These are phyloP conservation scores for Drosophila parvula DNA, from an alignment of 1,140 invertebrate genomes.

Conservation along the genomic window DNA sequence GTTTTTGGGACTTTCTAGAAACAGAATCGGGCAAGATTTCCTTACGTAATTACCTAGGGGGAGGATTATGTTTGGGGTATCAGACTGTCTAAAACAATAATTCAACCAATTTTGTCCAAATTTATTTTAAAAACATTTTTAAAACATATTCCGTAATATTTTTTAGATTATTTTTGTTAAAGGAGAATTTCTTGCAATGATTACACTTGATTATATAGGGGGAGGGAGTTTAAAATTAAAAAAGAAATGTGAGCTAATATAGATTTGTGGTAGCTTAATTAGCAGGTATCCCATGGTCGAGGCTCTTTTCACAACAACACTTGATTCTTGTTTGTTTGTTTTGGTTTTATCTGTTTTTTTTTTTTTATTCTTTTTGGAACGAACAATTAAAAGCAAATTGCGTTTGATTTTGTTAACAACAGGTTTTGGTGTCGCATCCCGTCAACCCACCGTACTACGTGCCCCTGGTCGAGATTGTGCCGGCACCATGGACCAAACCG, in stretches of 20 bases:
- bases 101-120: too few relatives aligned
- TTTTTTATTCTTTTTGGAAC: not conserved
- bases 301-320: not conserved
- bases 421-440: conserved; percentile 90
- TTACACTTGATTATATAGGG: too few relatives aligned
- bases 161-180: too few relatives aligned
- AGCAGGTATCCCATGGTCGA: not conserved
- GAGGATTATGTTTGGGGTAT: too few relatives aligned
- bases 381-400: conserved; percentile 6
- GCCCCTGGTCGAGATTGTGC: conserved; percentile 96
- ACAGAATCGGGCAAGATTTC: too few relatives aligned
- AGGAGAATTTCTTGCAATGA: too few relatives aligned
- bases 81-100: too few relatives aligned
- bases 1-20: too few relatives aligned
- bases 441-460: conserved; percentile 99
- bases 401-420: conserved; percentile 18
- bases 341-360: not conserved
- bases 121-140: too few relatives aligned
- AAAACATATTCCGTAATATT: too few relatives aligned
- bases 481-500: conserved; percentile 93
- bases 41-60: too few relatives aligned
- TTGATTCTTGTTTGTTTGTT: not conserved
- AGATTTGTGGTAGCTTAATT: not conserved
- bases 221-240: too few relatives aligned
- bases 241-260: not conserved